Evolutionary conservation across 2,113 vertebrate genomes (phyloP).

Genomic region (Butorides virescens): DNA sequence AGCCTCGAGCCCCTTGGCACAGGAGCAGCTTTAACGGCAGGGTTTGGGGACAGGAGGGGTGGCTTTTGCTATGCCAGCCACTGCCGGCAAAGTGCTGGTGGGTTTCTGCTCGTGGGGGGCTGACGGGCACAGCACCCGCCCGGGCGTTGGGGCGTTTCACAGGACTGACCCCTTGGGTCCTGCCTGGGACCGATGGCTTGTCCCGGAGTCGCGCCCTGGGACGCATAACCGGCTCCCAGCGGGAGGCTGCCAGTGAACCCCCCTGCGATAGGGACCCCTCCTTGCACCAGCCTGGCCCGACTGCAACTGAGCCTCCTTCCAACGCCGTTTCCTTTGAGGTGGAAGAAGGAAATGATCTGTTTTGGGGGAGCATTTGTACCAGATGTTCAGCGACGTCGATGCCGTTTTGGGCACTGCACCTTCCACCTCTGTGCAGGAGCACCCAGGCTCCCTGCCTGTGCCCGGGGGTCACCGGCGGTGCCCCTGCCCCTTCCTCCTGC

Average conservation of each 20-base stretch:
- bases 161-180: not conserved
- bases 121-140: not conserved
- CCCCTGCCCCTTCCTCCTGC: not conserved
- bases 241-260: not conserved
- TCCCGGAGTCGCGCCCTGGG: fast-evolving
- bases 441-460: not conserved
- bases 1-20: not conserved
- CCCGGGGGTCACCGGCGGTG: fast-evolving
- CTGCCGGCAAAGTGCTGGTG: not conserved
- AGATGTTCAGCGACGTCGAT: not conserved
- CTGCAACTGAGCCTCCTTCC: not conserved
- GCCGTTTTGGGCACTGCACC: fast-evolving
- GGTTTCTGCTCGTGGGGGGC: not conserved
- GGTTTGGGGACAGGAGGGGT: not conserved
- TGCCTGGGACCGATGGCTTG: no score
- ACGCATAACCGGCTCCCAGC: not conserved
- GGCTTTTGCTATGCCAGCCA: fast-evolving
- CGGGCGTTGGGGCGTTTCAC: fast-evolving
- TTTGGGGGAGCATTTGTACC: not conserved
- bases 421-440: not conserved
- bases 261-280: fast-evolving
- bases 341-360: not conserved
- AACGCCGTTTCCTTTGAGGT: not conserved
- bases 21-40: not conserved
- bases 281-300: not conserved